A percentile compares a stretch with the other conserved stretches of the same genome.
These are phyloP conservation scores for Sternotherus odoratus DNA, from an alignment of 2,797 vertebrate species.

Conservation along the genomic window DNA sequence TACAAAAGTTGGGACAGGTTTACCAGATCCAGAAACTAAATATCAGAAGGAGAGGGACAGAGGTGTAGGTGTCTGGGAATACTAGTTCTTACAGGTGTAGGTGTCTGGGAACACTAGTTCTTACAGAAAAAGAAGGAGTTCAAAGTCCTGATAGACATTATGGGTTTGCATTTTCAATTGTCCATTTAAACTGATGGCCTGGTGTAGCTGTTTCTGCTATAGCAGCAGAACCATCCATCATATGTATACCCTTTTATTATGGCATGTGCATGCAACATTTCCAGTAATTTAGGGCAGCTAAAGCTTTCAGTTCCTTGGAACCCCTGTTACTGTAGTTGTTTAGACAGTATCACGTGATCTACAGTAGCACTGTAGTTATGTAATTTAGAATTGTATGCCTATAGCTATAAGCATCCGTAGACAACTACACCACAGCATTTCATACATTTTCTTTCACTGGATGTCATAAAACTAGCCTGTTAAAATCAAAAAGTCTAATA, in stretches of 20 bases:
- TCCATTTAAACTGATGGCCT: constrained; percentile 44
- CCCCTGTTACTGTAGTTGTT: constrained; percentile 8
- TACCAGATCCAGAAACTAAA: constrained; percentile 48
- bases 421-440: neutral
- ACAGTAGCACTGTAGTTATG: neutral
- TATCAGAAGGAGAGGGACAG: neutral
- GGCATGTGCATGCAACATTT: constrained; percentile 56
- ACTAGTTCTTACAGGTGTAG: constrained; percentile 29
- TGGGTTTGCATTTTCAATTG: constrained; percentile 43
- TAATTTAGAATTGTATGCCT: constrained; percentile 12
- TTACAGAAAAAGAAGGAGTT: constrained; percentile 51
- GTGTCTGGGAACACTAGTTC: constrained; percentile 55
- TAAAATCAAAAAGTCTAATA: constrained; percentile 1
- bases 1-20: constrained; percentile 45
- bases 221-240: constrained; percentile 59
- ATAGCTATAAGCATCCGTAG: neutral
- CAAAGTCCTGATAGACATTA: constrained; percentile 53
- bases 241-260: constrained; percentile 60
- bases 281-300: constrained; percentile 67
- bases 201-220: constrained; percentile 52
- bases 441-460: neutral
- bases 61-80: constrained; percentile 33
- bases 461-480: neutral
- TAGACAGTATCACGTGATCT: neutral
- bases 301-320: constrained; percentile 56